These are phyloP conservation scores for Steinernema hermaphroditum DNA, from an alignment of 2,888 invertebrate species.

Conservation along the genomic window DNA sequence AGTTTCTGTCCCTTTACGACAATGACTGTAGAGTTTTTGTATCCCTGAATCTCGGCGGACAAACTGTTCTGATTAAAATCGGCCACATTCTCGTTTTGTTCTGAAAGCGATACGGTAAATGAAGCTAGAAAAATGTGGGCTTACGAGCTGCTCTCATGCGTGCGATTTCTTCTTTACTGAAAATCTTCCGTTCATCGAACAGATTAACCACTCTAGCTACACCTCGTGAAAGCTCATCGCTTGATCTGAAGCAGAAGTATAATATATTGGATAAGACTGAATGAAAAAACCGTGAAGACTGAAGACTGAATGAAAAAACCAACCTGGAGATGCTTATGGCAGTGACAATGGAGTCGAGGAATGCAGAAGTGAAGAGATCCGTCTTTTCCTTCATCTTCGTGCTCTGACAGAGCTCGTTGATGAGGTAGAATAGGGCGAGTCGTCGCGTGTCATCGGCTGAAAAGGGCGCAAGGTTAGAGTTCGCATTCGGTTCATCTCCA, in stretches of 20 bases:
- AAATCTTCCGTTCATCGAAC: constrained; percentile 70
- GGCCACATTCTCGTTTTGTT: not conserved
- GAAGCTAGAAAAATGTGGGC: not conserved
- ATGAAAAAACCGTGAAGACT: not conserved
- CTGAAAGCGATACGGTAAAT: not conserved
- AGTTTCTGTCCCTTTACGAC: constrained; percentile 1
- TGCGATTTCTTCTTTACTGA: constrained; percentile 78
- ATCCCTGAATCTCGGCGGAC: not conserved
- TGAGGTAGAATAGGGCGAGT: constrained; percentile 92
- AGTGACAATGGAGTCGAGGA: not conserved
- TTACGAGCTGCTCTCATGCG: constrained; percentile 71
- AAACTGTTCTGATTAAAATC: not conserved
- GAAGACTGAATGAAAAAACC: not conserved
- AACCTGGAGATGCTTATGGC: constrained; percentile 14
- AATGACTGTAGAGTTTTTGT: not conserved
- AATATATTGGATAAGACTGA: not conserved
- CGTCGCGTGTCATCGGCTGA: constrained; percentile 53
- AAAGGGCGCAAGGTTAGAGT: constrained; percentile 28
- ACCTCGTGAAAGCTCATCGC: constrained; percentile 17
- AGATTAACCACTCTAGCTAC: constrained; percentile 66
- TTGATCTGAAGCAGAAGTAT: not conserved
- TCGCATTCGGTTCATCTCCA: too few species aligned
- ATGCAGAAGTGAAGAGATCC: not conserved
- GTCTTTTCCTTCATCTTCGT: constrained; percentile 50
- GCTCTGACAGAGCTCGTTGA: constrained; percentile 98